These are phyloP conservation scores for Crotalus tigris DNA, from an alignment of 2,113 vertebrate species.

Conservation along the genomic window DNA sequence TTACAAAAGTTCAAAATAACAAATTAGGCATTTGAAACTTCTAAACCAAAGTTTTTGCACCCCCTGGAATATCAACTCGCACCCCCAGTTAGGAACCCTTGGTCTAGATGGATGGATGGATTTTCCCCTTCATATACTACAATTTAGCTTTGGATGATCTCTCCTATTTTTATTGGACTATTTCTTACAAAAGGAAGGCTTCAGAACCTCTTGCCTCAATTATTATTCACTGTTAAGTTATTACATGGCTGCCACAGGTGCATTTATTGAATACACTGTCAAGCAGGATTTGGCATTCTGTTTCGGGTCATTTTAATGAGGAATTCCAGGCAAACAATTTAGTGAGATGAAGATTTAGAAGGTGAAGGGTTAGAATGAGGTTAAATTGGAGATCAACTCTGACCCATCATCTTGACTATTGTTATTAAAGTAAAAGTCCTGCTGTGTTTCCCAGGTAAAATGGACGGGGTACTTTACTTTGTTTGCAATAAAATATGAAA, in stretches of 20 bases:
- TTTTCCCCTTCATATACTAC: neutral
- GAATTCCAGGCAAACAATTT: constrained; percentile 7
- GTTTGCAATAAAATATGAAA: constrained; percentile 11
- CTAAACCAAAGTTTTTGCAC: no score
- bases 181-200: constrained; percentile 1
- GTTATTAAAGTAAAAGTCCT: neutral
- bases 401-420: neutral
- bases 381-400: neutral
- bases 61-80: no score
- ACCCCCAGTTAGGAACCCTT: no score
- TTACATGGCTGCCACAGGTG: neutral
- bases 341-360: neutral
- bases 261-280: neutral
- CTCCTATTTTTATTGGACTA: neutral
- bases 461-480: neutral
- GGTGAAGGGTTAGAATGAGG: constrained; percentile 8
- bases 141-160: constrained; percentile 11
- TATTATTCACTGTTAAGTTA: neutral
- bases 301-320: constrained; percentile 5
- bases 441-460: neutral
- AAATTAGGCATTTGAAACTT: no score
- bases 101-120: neutral
- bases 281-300: constrained; percentile 22
- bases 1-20: no score
- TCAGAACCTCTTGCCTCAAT: neutral